Conservation (phyloP, 2,888 invertebrate species). For the Sclerodermus sp. region DNA sequence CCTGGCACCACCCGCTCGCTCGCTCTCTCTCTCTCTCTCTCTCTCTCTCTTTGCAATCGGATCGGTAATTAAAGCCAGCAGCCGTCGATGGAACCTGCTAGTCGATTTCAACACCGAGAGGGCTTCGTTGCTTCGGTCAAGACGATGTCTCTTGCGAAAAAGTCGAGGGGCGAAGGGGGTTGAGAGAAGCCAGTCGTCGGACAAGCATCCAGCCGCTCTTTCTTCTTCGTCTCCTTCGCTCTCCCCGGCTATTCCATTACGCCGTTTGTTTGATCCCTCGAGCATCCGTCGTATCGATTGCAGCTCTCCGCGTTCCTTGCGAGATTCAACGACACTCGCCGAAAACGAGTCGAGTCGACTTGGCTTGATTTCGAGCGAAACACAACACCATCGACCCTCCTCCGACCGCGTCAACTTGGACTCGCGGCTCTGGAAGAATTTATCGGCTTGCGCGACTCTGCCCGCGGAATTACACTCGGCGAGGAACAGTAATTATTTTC, state of each 20-base stretch:
- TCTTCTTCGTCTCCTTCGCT: constrained; percentile 13
- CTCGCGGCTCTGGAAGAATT: too few species aligned
- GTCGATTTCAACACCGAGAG: constrained; percentile 15
- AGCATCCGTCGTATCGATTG: constrained; percentile 8
- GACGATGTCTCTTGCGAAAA: neutral
- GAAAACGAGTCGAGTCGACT: constrained; percentile 3
- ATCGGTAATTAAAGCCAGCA: constrained; percentile 3
- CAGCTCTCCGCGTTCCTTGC: constrained; percentile 3
- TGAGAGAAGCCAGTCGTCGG: too few species aligned
- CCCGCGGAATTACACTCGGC: too few species aligned
- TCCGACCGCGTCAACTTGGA: too few species aligned
- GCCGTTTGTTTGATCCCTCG: constrained; percentile 13
- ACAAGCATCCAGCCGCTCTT: too few species aligned
- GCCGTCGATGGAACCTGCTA: neutral
- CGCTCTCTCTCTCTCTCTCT: neutral
- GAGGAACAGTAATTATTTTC: too few species aligned
- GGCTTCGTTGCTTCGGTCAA: constrained; percentile 12
- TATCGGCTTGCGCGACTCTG: too few species aligned
- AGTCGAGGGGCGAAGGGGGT: neutral
- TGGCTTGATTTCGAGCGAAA: too few species aligned
- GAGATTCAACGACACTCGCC: neutral
- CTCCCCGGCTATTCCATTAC: constrained; percentile 13
- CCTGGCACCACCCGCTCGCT: too few species aligned
- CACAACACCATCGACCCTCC: too few species aligned
- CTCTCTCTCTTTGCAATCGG: neutral